Base-by-base conservation (phyloP, 2,113 vertebrate species). In the Bambusicola thoracicus region DNA sequence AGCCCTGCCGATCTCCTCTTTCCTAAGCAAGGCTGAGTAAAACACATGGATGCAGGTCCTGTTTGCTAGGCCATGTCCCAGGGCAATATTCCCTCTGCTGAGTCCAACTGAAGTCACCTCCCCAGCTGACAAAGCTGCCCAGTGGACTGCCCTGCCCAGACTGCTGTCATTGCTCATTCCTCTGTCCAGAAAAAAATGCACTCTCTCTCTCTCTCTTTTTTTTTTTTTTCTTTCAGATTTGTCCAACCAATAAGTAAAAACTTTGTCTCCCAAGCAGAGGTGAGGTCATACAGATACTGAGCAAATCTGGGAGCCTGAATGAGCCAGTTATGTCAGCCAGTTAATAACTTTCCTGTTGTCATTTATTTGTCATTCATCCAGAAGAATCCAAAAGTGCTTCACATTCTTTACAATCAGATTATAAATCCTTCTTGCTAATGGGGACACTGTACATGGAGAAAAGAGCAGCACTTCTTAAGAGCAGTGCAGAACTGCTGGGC, bases 301-400 rank as follows among this genome's bases (percentile, higher is more conserved):
- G 61, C 78, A 85, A 87, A 94, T 56, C 85, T 91, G 79, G 76
- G 85, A 85, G 79, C 85, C 49, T 95, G 95, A 93, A 91, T 61
- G 87, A 92, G 89, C 93, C 89, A 95, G 90, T 92, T 96, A 96
- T 96, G 90, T 95, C 95, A 96, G 95, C 43, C 80, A 91, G 92
- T 94, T 96, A 96, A 96, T 96, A 96, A 96, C 72, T 89, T 95
- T 76, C 80, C 91, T 94, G 89, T 91, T 96, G 95, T 96, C 91
- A 92, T 91, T 94, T 96, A 96, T 96, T 96, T 96, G 95, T 95
- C 91, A 95, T 94, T 96, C 94, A 96, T 96, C 95, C 95, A 96
- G 95, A 95, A 96, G 89, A 95, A 93, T 95, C 94, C 94, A 67
- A 81, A 95, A 95, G 91, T 94, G 94, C 92, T 95, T 96, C 87